These are phyloP conservation scores for Hydrotaea diabolus DNA, from an alignment of 2,888 invertebrate species.

Conservation along the genomic window DNA sequence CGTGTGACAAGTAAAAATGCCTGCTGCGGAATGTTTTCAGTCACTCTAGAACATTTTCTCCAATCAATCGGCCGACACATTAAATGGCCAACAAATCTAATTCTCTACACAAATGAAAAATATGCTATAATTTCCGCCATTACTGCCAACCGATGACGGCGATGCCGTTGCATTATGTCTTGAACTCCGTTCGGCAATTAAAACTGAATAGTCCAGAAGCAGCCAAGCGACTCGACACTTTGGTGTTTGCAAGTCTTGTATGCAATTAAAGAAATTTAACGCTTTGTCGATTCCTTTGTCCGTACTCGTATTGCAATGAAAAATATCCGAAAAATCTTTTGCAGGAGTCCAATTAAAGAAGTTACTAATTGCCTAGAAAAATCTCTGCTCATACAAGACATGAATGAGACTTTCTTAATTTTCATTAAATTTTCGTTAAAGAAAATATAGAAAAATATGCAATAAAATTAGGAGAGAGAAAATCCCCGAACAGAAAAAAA, in stretches of 20 bases:
- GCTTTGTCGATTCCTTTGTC: background rate
- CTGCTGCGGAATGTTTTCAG: too few relatives aligned
- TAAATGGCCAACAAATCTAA: background rate
- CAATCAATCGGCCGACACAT: too few relatives aligned
- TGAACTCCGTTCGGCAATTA: background rate
- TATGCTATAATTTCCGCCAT: conserved; percentile 29
- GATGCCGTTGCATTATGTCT: too few relatives aligned
- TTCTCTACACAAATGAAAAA: background rate
- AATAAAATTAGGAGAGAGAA: background rate
- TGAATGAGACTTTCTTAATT: conserved; percentile 38
- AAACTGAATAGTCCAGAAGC: background rate
- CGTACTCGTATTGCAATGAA: background rate
- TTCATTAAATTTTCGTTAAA: background rate
- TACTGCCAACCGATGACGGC: background rate
- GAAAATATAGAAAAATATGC: background rate
- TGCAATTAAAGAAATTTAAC: conserved; percentile 31
- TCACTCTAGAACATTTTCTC: too few relatives aligned
- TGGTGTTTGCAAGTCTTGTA: background rate
- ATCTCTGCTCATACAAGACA: conserved; percentile 20
- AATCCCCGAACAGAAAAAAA: too few relatives aligned
- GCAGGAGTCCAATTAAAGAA: conserved; percentile 61
- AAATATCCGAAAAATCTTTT: conserved; percentile 44
- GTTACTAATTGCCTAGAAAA: conserved; percentile 46
- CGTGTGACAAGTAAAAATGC: too few relatives aligned
- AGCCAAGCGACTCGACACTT: too few relatives aligned